Conservation (phyloP, 2,113 vertebrate genomes). For the Chionodraco myersi region DNA sequence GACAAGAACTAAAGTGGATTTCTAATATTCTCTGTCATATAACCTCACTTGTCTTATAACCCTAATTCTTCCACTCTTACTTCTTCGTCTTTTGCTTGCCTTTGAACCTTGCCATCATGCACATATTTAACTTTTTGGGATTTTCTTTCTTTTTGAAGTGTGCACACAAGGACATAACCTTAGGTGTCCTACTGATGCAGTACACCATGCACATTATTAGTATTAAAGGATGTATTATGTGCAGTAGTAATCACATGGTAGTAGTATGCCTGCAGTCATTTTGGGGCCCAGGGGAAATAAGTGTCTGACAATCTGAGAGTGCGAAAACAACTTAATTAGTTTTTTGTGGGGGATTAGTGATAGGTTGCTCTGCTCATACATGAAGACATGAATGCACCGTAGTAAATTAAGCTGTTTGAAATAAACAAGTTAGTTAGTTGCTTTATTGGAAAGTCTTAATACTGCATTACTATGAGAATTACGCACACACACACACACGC, state of each 20-base stretch:
- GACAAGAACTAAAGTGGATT: conserved; percentile 3
- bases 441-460: background rate
- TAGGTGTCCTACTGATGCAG: background rate
- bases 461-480: background rate
- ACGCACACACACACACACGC: background rate
- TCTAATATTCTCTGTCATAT: background rate
- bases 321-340: background rate
- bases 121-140: background rate
- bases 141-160: background rate
- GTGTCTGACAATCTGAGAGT: background rate
- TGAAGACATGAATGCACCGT: too few relatives aligned
- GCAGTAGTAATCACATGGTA: conserved; percentile 33
- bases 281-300: conserved; percentile 1
- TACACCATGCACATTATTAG: conserved; percentile 2
- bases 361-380: background rate
- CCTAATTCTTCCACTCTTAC: background rate
- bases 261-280: background rate
- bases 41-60: background rate
- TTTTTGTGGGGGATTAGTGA: background rate
- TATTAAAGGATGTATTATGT: conserved; percentile 37
- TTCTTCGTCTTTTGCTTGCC: background rate
- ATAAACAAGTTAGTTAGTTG: conserved; percentile 1
- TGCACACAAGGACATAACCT: background rate
- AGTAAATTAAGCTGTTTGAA: conserved; percentile 1
- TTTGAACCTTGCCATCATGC: background rate